Percentiles rank a stretch among this genome's conserved stretches.
phyloP scores from a whole-genome alignment of 1,140 invertebrate genomes.

The Doryteuthis pealeii region DNA sequence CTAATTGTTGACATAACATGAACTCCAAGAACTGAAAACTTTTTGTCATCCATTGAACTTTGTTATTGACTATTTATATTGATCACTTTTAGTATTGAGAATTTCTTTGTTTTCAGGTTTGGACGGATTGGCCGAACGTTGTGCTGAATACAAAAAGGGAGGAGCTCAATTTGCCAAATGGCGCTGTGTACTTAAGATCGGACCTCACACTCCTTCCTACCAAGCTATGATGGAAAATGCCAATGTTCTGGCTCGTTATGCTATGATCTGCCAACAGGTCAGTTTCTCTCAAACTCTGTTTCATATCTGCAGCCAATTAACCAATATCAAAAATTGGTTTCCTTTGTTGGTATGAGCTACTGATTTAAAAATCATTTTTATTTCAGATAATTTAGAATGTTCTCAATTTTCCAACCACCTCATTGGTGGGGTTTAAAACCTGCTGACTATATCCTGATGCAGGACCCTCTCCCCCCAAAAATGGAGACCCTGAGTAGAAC shows the following conservation, averaged over 20 bases:
- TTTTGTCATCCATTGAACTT: not conserved
- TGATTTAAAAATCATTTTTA: no score
- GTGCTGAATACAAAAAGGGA: slow-evolving; percentile 95
- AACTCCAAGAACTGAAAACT: not conserved
- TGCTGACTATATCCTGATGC: no score
- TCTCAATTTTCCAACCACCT: no score
- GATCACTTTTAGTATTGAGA: not conserved
- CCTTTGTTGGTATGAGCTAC: no score
- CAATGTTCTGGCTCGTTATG: slow-evolving; percentile 91
- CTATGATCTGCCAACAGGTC: slow-evolving; percentile 87
- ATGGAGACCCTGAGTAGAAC: no score
- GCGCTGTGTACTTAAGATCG: slow-evolving; percentile 93
- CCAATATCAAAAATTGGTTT: no score
- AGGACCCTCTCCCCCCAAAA: no score
- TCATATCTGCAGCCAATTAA: no score
- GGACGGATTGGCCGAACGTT: slow-evolving; percentile 87
- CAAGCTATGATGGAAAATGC: slow-evolving; percentile 88
- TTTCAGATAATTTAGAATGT: no score
- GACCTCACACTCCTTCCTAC: slow-evolving; percentile 81
- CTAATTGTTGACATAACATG: not conserved
- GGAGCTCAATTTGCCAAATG: slow-evolving; percentile 97
- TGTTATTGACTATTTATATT: not conserved
- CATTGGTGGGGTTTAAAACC: no score
- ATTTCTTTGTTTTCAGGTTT: slow-evolving; percentile 65
- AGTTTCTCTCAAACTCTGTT: no score